Conservation (phyloP, 2,797 vertebrate species). For the Toxotes lorentzi region DNA sequence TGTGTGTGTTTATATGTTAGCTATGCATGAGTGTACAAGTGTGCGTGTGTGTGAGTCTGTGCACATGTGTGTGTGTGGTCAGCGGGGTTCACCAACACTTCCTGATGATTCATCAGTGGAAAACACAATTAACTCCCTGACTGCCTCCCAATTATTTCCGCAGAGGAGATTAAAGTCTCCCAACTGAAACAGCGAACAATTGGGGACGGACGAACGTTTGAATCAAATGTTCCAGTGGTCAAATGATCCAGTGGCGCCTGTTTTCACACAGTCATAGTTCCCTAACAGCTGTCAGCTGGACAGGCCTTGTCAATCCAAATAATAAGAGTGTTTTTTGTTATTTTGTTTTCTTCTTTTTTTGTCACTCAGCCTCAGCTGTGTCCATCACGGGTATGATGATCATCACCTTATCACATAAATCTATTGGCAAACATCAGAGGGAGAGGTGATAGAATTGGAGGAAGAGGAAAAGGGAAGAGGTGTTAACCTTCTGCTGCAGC, state of each 20-base stretch:
- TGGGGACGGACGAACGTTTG: conserved; percentile 27
- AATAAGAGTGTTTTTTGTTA: background rate
- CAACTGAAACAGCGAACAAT: conserved; percentile 66
- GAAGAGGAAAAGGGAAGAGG: conserved; percentile 72
- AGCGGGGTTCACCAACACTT: conserved; percentile 59
- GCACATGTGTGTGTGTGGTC: conserved; percentile 47
- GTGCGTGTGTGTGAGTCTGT: background rate
- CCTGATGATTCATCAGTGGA: conserved; percentile 74
- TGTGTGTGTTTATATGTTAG: background rate
- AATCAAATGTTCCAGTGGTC: conserved; percentile 71
- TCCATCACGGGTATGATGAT: conserved; percentile 18
- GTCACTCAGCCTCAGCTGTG: conserved; percentile 26
- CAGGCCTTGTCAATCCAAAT: conserved; percentile 21
- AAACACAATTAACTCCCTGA: conserved; percentile 74
- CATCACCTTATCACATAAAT: conserved; percentile 51
- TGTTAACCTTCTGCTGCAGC: conserved; percentile 55
- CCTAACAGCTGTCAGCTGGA: conserved; percentile 73
- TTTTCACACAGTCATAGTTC: conserved; percentile 52
- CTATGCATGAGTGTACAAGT: conserved; percentile 19
- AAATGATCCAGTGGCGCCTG: conserved; percentile 30
- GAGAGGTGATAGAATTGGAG: conserved; percentile 59
- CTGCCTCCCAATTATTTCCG: conserved; percentile 71
- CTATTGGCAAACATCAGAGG: conserved; percentile 30
- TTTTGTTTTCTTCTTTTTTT: background rate
- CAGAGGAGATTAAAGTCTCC: conserved; percentile 71